phyloP scores from a whole-genome alignment of 2,113 vertebrate species.

The Hyla sarda region DNA sequence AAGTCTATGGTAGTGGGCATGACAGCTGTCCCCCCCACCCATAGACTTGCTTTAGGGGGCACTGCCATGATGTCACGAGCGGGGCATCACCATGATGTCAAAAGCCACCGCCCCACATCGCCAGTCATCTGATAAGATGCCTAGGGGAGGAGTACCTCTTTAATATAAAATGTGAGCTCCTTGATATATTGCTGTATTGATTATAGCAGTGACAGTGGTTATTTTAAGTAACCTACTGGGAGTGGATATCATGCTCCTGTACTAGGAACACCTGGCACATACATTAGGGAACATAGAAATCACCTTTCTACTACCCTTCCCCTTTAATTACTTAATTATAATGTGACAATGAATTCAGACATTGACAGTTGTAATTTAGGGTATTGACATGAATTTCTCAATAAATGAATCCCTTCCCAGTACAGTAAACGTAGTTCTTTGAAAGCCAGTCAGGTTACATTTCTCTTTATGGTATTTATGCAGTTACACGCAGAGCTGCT shows the following conservation, averaged over 20 bases:
- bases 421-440: neutral
- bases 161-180: neutral
- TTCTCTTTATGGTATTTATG: no score
- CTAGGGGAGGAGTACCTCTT: no score
- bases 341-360: neutral
- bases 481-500: no score
- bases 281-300: constrained; percentile 1
- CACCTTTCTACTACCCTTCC: neutral
- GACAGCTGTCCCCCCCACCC: no score
- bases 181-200: neutral
- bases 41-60: no score
- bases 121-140: no score
- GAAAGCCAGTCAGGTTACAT: no score
- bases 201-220: neutral
- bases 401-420: neutral
- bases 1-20: no score
- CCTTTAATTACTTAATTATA: constrained; percentile 25
- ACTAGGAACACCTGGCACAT: neutral
- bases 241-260: neutral
- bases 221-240: neutral
- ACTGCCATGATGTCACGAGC: no score
- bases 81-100: no score
- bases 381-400: neutral
- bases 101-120: no score
- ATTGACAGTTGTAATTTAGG: neutral